A percentile compares a stretch with the other conserved stretches of the same genome.
phyloP scores from a whole-genome alignment of 2,113 vertebrate genomes.

The Pyxicephalus adspersus region DNA sequence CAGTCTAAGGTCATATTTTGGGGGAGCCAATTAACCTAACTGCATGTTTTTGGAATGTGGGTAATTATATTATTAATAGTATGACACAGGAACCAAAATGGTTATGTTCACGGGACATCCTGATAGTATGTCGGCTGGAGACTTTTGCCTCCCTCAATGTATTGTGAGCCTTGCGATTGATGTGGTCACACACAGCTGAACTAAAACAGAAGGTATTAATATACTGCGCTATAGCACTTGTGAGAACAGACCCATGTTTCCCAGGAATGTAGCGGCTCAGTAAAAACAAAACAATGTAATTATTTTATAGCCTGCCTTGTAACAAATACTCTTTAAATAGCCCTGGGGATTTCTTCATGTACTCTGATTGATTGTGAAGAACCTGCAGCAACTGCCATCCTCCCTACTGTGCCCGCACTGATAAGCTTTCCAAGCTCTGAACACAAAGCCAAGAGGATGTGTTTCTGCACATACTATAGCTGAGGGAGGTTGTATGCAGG shows the following conservation, averaged over 20 bases:
- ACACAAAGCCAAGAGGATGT: conserved; percentile 39
- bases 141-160: background rate
- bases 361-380: conserved; percentile 29
- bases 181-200: conserved; percentile 10
- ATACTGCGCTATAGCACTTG: background rate
- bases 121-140: too few species aligned
- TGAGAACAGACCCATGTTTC: conserved; percentile 9
- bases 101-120: too few species aligned
- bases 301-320: conserved; percentile 27
- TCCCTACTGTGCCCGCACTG: conserved; percentile 25
- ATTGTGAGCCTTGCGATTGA: background rate
- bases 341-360: conserved; percentile 19
- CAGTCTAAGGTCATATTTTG: too few species aligned
- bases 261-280: conserved; percentile 34
- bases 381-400: conserved; percentile 42
- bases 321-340: conserved; percentile 47
- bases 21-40: too few species aligned
- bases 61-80: too few species aligned
- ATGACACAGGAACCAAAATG: too few species aligned
- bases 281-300: conserved; percentile 36
- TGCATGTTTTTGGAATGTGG: too few species aligned
- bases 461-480: conserved; percentile 28
- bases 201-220: conserved; percentile 1
- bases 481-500: conserved; percentile 13
- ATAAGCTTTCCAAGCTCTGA: conserved; percentile 28